phyloP scores from a whole-genome alignment of 1,140 invertebrate species.

The Eueides isabella region DNA sequence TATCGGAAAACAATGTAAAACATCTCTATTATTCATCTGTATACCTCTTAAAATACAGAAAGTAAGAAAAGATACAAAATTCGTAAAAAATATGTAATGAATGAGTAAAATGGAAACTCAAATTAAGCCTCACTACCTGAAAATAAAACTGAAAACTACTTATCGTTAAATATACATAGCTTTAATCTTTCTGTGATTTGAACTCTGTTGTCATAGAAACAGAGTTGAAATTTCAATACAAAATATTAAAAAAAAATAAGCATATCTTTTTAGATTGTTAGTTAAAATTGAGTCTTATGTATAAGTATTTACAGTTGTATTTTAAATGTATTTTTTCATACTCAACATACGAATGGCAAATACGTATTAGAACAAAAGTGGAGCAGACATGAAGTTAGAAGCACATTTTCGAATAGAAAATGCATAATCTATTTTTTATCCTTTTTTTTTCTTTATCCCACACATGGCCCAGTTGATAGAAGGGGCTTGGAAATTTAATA shows the following conservation, averaged over 20 bases:
- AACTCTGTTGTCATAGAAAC: not conserved
- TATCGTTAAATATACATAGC: not conserved
- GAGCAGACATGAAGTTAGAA: constrained; percentile 18
- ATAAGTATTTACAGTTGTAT: not conserved
- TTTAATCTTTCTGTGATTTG: not conserved
- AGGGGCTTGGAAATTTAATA: no score
- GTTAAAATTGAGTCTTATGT: not conserved
- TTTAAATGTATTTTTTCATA: not conserved
- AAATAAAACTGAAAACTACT: constrained; percentile 10
- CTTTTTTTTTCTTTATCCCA: no score
- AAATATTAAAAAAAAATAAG: not conserved
- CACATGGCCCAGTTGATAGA: no score
- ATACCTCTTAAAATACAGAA: not conserved
- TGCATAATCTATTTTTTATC: not conserved
- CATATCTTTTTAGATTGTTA: not conserved
- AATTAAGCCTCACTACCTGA: not conserved
- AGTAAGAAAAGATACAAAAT: not conserved
- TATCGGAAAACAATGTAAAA: not conserved
- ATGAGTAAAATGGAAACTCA: not conserved
- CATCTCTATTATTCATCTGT: no score
- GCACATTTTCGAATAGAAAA: constrained; percentile 22
- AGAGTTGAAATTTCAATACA: not conserved
- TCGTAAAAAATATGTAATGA: not conserved
- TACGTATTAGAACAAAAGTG: constrained; percentile 26
- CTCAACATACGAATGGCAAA: not conserved